Conservation (phyloP, 2,113 vertebrate genomes). For the Athene cunicularia region DNA sequence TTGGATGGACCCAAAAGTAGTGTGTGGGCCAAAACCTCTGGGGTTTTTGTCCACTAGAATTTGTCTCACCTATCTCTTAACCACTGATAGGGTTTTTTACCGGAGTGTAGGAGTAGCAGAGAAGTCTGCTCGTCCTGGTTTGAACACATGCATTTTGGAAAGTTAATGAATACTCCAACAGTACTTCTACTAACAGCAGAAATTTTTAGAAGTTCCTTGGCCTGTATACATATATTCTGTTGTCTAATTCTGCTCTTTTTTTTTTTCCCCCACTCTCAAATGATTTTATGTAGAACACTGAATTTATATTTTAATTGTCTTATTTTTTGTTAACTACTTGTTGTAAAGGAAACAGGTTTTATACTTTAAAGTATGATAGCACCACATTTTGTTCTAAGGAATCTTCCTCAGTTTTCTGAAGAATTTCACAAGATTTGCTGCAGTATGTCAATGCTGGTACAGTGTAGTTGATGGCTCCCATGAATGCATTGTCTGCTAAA, state of each 20-base stretch:
- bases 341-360: not conserved
- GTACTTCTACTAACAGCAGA: not conserved
- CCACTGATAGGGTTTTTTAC: not conserved
- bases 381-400: not conserved
- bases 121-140: not conserved
- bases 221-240: not conserved
- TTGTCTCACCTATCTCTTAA: not conserved
- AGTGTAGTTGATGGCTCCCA: not conserved
- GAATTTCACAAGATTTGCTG: not conserved
- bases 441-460: not conserved
- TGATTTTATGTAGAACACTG: not conserved
- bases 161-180: not conserved
- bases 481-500: not conserved
- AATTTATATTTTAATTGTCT: not conserved
- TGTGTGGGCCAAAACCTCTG: not conserved
- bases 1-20: not conserved
- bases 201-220: not conserved
- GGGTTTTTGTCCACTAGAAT: not conserved
- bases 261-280: not conserved
- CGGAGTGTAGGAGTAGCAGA: not conserved
- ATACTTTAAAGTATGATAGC: not conserved
- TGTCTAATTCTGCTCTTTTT: not conserved
- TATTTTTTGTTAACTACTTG: not conserved
- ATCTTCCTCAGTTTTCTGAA: not conserved
- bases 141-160: not conserved